Base-by-base conservation (phyloP, 1,140 invertebrate species). In the Scaptomyza montana region DNA sequence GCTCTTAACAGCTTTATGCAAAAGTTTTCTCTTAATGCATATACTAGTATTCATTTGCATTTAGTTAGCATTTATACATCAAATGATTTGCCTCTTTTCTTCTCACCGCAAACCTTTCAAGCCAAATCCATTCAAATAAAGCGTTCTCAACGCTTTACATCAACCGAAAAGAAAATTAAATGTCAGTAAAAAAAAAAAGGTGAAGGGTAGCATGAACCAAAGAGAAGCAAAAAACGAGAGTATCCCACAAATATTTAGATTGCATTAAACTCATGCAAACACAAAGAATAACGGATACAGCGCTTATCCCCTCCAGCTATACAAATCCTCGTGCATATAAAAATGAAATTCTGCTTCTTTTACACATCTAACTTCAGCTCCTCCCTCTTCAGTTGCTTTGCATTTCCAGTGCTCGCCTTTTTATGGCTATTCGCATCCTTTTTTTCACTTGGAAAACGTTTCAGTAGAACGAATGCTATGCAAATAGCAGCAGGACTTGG, bases 191-290 rank as follows among this genome's bases (percentile, higher is more conserved):
- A 74, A 70, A 47, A 60, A 28, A 49, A 21, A 53, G 5, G 3
- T 6, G 30, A 45, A 16, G 8, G 2, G 13, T 13, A 19, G 28
- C 30, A 50, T 49, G 50, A 36, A 36, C 7, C 9, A 36, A 59
- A 30, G 41, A 39, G 13, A 36, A 57, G 41, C 7, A 21, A 30
- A 51, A 39, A 28, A 36, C 25, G 19, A 30, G 43, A 50, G 25
- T 71, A 60, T 64, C 70, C 78, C 84, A 82, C 82, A 89, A 87
- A 87, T 87, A 87, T 87, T 87, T 87, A 86, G 82, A 87, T 87
- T 87, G 82, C 84, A 89, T 87, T 87, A 87, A 89, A 87, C 82
- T 89, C 82, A 81, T 78, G 82, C 82, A 87, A 87, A 87, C 84
- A 87, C 84, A 87, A 87, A 87, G 82, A 72, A 87, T 87, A 87